These are phyloP conservation scores for Triplophysa rosa DNA, from an alignment of 2,113 vertebrate species.

Conservation along the genomic window DNA sequence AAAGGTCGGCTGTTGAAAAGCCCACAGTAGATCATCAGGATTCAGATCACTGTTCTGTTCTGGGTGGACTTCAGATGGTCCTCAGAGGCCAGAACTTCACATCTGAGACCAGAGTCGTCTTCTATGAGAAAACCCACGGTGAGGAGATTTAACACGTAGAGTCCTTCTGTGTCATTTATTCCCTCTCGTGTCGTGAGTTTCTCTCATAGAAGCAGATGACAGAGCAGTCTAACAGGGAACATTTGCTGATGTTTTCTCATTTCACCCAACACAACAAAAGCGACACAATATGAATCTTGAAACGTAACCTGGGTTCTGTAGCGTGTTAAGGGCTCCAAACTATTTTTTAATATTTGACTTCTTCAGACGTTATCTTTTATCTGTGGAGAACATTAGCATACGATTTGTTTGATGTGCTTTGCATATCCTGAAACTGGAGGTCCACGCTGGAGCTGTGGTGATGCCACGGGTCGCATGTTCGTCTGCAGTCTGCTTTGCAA, in stretches of 20 bases:
- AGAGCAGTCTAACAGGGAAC: too few relatives aligned
- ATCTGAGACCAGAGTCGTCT: constrained; percentile 92
- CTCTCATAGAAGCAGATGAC: too few relatives aligned
- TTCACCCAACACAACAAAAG: background rate
- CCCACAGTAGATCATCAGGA: constrained; percentile 90
- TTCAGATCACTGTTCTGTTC: constrained; percentile 85
- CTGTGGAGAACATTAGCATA: constrained; percentile 39
- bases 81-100: constrained; percentile 94
- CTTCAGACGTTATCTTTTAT: background rate
- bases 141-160: constrained; percentile 48
- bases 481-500: constrained; percentile 51
- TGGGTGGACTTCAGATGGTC: constrained; percentile 92
- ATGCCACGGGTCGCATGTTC: constrained; percentile 42
- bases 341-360: constrained; percentile 27
- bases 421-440: constrained; percentile 55
- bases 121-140: constrained; percentile 94
- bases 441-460: constrained; percentile 46
- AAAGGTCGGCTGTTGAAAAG: constrained; percentile 91
- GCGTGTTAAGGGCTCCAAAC: background rate
- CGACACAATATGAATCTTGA: background rate
- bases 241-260: too few relatives aligned
- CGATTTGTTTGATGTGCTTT: constrained; percentile 60
- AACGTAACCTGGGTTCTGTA: background rate
- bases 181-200: too few relatives aligned
- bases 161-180: too few relatives aligned